Conservation (phyloP, 2,888 invertebrate species). For the Tipula helvola region DNA sequence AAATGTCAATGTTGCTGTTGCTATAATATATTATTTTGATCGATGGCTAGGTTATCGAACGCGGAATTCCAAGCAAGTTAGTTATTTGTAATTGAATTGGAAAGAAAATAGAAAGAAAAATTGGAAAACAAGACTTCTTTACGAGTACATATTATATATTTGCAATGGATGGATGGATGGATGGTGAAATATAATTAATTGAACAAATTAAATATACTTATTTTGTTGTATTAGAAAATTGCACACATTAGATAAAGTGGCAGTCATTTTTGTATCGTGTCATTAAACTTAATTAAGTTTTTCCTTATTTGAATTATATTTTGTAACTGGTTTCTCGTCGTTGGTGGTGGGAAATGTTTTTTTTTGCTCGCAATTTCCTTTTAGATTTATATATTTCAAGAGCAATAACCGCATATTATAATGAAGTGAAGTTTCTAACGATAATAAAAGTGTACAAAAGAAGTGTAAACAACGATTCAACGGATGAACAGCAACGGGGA, state of each 20-base stretch:
- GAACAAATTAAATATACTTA: background rate
- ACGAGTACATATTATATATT: no score
- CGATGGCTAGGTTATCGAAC: background rate
- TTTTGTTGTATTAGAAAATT: background rate
- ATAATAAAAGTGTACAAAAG: no score
- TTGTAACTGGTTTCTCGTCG: background rate
- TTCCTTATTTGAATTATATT: background rate
- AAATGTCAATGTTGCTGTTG: background rate
- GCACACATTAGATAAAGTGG: background rate
- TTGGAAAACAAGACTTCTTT: background rate
- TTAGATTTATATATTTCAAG: no score
- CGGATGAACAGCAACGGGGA: no score
- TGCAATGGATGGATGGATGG: background rate
- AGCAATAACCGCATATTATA: no score
- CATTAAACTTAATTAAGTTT: background rate
- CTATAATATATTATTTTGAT: background rate
- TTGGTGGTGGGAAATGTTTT: background rate
- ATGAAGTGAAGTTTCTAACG: no score
- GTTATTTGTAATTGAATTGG: background rate
- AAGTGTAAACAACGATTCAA: no score
- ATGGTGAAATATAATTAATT: background rate
- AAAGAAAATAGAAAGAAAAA: background rate
- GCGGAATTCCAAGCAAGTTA: background rate
- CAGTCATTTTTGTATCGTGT: background rate
- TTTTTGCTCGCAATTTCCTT: no score